Evolutionary conservation across 2,888 invertebrate genomes (phyloP).

Genomic region (Portevinia maculata): DNA sequence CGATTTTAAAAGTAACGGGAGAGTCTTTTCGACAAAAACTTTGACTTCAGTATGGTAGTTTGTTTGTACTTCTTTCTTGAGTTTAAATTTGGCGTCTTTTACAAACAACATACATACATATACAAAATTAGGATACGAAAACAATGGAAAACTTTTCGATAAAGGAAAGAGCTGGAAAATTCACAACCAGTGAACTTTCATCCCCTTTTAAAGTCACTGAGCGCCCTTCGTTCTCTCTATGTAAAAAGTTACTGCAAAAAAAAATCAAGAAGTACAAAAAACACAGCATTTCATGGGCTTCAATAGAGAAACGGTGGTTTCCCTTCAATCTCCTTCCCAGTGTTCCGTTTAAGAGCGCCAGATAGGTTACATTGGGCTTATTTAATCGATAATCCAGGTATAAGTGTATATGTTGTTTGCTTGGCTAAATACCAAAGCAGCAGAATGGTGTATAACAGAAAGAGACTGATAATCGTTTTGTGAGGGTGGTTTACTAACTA

Average conservation of each 20-base stretch:
- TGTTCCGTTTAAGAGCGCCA: constrained; percentile 29
- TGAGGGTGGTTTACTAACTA: constrained; percentile 17
- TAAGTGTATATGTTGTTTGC: constrained; percentile 55
- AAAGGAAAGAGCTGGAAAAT: neutral
- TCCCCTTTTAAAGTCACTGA: constrained; percentile 51
- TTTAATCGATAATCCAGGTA: constrained; percentile 74
- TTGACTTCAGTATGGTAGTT: constrained; percentile 44
- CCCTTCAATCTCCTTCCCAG: constrained; percentile 23
- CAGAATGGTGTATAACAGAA: constrained; percentile 27
- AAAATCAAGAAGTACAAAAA: constrained; percentile 12
- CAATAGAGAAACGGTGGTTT: constrained; percentile 26
- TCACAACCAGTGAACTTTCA: constrained; percentile 57
- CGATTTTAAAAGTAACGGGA: neutral
- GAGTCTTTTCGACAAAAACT: constrained; percentile 22
- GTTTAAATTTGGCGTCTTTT: constrained; percentile 3
- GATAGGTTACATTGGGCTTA: constrained; percentile 66
- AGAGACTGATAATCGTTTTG: constrained; percentile 22
- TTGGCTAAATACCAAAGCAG: constrained; percentile 51
- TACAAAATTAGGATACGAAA: constrained; percentile 57
- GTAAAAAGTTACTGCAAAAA: constrained; percentile 29
- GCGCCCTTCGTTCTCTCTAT: constrained; percentile 6
- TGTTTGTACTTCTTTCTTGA: constrained; percentile 21
- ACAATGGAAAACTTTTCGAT: constrained; percentile 42
- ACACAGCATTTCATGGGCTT: constrained; percentile 62
- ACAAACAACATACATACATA: constrained; percentile 12